Base-by-base conservation (phyloP, 2,888 invertebrate species). In the Pediacus dermestoides region DNA sequence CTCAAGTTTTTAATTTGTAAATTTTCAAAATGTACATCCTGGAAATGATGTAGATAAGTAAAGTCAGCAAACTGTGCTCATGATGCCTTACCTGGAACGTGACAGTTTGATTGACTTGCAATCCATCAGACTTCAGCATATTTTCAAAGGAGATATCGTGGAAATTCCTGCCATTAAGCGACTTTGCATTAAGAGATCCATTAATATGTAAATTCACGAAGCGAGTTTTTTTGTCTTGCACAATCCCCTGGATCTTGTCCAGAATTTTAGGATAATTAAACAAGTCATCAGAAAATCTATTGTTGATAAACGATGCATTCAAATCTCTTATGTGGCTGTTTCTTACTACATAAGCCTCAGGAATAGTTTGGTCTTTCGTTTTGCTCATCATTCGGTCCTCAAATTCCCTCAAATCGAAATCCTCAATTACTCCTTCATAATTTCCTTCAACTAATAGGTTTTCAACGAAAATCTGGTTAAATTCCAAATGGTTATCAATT, bases 151-250 rank as follows among this genome's bases (percentile, higher is more conserved):
- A 11, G 9, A 36, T 40, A n/a, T 47, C 39, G 10, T 38, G 9
- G 13, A 44, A 35, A 12, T 56, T 46, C 22, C 52, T 36, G 2
- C 50, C 51, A 45, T 68, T 66, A 7, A 70, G 37, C 21, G 63
- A 66, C 6, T 59, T 55, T 3, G 72, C 53, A 3, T 58, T 52
- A 4, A 74, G 52, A 10, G 67, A 61, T 23, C 71, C 71, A 16
- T 58, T 46, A 1, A 68, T 57, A 14, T 53, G 16, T 10, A 72
- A 34, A 44, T 63, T 67, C 67, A 37, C 34, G 61, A 61, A 37
- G 27, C 41, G 21, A 4, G 74, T 52, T 34, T 69, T 61, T 1
- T 73, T 72, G 12, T 59, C 51, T 4, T 64, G 50, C 15, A 76
- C 60, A 44, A 54, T 64, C 47, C 49, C 56, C 37, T 16, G 61